Base-by-base conservation (phyloP, 2,113 vertebrate species). In the Forbesichthys papilliferus region DNA sequence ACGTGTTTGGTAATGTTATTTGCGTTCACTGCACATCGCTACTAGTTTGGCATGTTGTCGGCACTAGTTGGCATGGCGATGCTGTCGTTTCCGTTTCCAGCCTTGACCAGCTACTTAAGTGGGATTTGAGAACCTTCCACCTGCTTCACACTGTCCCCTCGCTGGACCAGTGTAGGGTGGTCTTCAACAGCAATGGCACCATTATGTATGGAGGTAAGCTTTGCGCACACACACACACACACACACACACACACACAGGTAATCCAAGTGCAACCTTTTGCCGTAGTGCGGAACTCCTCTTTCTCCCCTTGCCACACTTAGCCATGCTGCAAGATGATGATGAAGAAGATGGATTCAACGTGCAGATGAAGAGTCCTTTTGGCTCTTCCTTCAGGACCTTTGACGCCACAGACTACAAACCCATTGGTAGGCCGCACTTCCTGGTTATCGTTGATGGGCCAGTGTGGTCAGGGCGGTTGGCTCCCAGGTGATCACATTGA, bases 311-410 rank as follows among this genome's bases (percentile, higher is more conserved):
- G 62, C 56, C n/a, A 78, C 64, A 59, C 9, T 75, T 18, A 99
- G 97, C 97, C 18, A 96, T 98, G 96, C 87, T 98, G 67, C 97
- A 98, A 78, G 95, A 95, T 5, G 97, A 98, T 53, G 97, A 99
- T 69, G 96, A 98, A 80, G 96, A 96, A 47, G 96, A 98, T 52
- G 88, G 94, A 27, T 90, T 98, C 88, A 96, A 97, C 72, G 95
- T 95, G 80, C 95, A 95, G 87, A 96, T 98, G 96, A 96, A 96
- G 88, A 98, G 97, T 86, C 97, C 97, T 1, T 98, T 98, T 53
- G 96, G 96, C 4, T 99, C 97, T 10, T 98, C 96, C 75, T 99
- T 99, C 84, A 94, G 97, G 60, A 98, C 97, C 13, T 99, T 99
- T 71, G 96, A 99, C 74, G 97, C 97, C 36, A 98, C 96, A 0